Conservation (phyloP, 2,113 vertebrate genomes). For the Aix galericulata region DNA sequence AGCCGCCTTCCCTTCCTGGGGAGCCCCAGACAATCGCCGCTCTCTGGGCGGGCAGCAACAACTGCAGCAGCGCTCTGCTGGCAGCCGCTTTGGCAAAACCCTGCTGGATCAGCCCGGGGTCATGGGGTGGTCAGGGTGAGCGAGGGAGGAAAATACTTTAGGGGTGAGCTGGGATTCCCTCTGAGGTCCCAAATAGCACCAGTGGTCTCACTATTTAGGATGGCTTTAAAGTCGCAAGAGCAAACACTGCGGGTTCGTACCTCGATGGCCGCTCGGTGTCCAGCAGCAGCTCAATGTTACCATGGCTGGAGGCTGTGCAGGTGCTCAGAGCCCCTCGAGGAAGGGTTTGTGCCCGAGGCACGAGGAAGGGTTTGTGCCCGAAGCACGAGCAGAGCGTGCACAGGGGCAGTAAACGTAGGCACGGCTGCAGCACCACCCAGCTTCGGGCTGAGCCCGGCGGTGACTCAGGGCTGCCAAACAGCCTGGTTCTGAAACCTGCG, state of each 20-base stretch:
- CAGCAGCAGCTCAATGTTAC: fast-evolving
- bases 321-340: not conserved
- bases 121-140: slow-evolving; percentile 43
- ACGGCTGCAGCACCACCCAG: fast-evolving
- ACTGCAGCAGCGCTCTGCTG: not conserved
- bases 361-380: not conserved
- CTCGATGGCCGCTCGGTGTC: fast-evolving
- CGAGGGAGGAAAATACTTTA: not conserved
- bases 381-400: not conserved
- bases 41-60: not conserved
- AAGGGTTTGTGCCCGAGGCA: not conserved
- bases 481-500: not conserved
- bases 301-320: not conserved
- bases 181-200: not conserved
- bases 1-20: not conserved
- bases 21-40: fast-evolving
- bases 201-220: not conserved
- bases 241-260: not conserved
- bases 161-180: slow-evolving; percentile 23
- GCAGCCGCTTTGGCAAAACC: slow-evolving; percentile 48
- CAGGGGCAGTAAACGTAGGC: not conserved
- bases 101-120: slow-evolving; percentile 15
- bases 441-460: not conserved
- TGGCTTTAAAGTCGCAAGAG: not conserved
- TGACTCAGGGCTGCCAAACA: not conserved